Evolutionary conservation across 2,888 invertebrate genomes (phyloP).

Genomic region (Clanis bilineata): DNA sequence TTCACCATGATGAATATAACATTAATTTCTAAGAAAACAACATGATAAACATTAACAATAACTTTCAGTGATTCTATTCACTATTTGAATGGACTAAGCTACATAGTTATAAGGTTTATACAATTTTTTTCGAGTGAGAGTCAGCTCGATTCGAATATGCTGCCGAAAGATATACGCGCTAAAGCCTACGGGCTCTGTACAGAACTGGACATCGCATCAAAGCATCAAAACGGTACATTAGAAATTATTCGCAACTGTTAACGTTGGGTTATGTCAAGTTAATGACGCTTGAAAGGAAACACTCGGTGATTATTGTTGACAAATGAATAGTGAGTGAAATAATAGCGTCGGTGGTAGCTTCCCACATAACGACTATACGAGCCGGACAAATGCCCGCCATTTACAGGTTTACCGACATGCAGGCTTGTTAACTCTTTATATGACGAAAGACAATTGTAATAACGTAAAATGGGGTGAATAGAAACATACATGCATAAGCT

Average conservation of each 20-base stretch:
- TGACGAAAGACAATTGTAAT: neutral
- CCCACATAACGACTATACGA: constrained; percentile 21
- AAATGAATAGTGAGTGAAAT: constrained; percentile 29
- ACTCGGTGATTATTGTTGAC: constrained; percentile 28
- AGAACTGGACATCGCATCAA: neutral
- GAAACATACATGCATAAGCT: too few relatives aligned
- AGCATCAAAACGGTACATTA: constrained; percentile 5
- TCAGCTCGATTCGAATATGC: too few relatives aligned
- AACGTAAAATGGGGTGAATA: too few relatives aligned
- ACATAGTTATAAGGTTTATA: too few relatives aligned
- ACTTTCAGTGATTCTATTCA: too few relatives aligned
- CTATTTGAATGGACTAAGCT: too few relatives aligned
- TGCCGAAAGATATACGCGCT: too few relatives aligned
- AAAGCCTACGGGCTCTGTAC: neutral
- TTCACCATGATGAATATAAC: too few relatives aligned
- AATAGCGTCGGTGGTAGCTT: constrained; percentile 22
- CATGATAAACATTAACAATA: too few relatives aligned
- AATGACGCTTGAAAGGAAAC: constrained; percentile 17
- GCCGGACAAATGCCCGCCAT: neutral
- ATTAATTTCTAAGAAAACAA: too few relatives aligned
- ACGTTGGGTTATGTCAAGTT: neutral
- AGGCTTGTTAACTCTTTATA: neutral
- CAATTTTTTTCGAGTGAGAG: too few relatives aligned
- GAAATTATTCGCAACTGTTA: neutral
- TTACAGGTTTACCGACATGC: neutral